A percentile compares a stretch with the other conserved stretches of the same genome.
Conservation (phyloP, 2,888 invertebrate genomes). For the Eutolmus rufibarbis region DNA sequence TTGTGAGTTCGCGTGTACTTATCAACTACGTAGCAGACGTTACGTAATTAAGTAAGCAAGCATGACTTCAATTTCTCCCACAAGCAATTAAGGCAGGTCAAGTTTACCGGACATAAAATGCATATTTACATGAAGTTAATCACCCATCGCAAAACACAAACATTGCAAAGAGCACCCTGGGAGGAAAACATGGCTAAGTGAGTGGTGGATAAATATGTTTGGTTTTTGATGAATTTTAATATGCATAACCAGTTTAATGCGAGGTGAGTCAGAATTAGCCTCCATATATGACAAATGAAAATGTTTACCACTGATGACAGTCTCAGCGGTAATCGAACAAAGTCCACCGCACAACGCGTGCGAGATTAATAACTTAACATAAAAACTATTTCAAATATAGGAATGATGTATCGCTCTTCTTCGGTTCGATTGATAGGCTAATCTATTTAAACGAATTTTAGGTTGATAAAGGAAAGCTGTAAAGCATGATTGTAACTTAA, state of each 20-base stretch:
- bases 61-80: not conserved
- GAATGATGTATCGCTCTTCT: not conserved
- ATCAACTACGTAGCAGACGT: not conserved
- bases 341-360: not conserved
- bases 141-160: not conserved
- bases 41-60: not conserved
- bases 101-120: not conserved
- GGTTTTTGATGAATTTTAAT: not conserved
- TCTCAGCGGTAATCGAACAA: not conserved
- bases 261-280: not conserved
- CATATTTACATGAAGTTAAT: not conserved
- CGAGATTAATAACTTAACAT: not conserved
- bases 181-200: not conserved
- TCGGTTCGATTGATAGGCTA: not conserved
- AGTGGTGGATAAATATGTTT: not conserved
- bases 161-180: not conserved
- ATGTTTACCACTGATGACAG: not conserved
- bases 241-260: not conserved
- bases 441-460: not conserved
- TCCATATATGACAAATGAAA: not conserved
- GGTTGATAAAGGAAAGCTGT: not conserved
- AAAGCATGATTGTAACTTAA: not conserved
- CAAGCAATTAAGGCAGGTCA: not conserved
- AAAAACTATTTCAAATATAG: not conserved
- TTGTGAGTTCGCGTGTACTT: not conserved